Base-by-base conservation (phyloP, 2,888 invertebrate species). In the Protophormia terraenovae region DNA sequence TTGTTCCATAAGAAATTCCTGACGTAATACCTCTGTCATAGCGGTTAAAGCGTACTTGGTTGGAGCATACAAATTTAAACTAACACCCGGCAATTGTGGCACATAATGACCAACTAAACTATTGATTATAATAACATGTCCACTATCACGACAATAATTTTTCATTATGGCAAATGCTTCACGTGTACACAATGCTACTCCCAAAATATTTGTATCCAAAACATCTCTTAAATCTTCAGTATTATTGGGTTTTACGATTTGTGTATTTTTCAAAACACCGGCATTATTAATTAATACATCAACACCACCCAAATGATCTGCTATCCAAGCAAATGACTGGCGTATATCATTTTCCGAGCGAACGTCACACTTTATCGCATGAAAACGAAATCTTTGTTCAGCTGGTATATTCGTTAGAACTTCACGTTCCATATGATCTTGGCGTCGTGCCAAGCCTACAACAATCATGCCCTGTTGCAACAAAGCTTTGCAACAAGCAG, bases 281-380 rank as follows among this genome's bases (percentile, higher is more conserved):
- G 94, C 94, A 88, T 94, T 94, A 89, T 95, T 95, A 4, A 95
- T 89, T 41, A 94, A 91, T 0, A 95, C 92, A 88, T 94, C 94
- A 3, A 94, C 92, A 1, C 94, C 93, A 0, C 94, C 94, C 1
- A 93, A 87, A 14, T 92, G 89, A 12, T 90, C 86, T n/a, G 93
- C 92, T 64, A 94, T 92, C 90, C 90, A 92, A n/a, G 90, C 86
- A 88, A 95, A 95, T 66, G 93, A 93, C 7, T 88, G 88, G 24
- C 93, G 86, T 27, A 95, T 93, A 14, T 95, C 93, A 0, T 93
- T 92, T 87, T 94, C 94, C 2, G 93, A 91, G 8, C 90, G 90
- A 1, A 95, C 89, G 87, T 95, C 94, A 87, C 95, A 94, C 77
- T 90, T 88, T 45, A 91, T 86, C 1, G 93, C 90, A 83, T 93